Evolutionary conservation across 2,888 invertebrate species (phyloP).

Genomic region (Melikaiella ostensackeni): DNA sequence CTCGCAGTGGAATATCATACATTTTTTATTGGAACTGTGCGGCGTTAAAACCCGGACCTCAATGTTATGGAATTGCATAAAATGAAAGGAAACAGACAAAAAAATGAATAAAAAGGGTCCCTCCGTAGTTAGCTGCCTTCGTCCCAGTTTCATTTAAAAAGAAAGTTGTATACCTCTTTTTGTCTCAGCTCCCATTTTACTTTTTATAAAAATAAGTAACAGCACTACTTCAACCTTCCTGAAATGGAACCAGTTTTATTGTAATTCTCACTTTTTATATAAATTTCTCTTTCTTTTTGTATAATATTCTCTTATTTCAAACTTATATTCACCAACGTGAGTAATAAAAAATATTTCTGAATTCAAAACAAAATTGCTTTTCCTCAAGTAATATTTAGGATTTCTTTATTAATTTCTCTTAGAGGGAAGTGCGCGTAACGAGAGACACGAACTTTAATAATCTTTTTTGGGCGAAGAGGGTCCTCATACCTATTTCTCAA

Average conservation of each 20-base stretch:
- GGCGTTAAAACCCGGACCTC: neutral
- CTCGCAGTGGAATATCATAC: neutral
- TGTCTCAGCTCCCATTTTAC: neutral
- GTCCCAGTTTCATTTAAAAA: neutral
- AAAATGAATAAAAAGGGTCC: neutral
- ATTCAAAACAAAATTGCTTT: no score
- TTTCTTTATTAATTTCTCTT: no score
- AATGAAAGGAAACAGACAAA: neutral
- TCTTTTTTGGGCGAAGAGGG: no score
- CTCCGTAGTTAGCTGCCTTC: neutral
- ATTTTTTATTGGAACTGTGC: neutral
- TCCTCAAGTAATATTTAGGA: no score
- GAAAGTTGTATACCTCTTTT: neutral
- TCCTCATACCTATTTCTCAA: no score
- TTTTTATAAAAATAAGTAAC: constrained; percentile 2
- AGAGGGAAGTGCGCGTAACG: no score
- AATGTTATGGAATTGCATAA: neutral
- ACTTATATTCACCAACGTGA: no score
- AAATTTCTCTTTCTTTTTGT: no score
- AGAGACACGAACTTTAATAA: no score
- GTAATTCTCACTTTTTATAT: no score
- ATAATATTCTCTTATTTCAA: no score
- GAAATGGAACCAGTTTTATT: neutral
- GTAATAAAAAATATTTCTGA: no score
- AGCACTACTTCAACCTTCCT: neutral